Evolutionary conservation across 1,140 invertebrate genomes (phyloP), one percentile per base, ranked within the genome.

Genomic region (Drosophila tani): DNA sequence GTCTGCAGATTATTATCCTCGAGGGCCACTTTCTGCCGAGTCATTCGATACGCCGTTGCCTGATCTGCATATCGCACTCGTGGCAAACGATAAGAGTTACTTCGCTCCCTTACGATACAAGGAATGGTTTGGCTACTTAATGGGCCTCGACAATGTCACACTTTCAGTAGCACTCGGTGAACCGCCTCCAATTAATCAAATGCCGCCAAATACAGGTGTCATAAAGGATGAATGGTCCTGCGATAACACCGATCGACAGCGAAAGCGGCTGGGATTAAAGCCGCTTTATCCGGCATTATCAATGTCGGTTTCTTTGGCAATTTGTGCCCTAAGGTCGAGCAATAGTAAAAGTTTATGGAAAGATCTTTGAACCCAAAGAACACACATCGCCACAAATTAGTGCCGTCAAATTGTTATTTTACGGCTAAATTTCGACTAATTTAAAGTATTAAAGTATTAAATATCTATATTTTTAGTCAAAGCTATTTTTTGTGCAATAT

Each of bases 1-100:
- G 71, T 75, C 71, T 75, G 50, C n/a, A 64, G 69, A 75, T 75
- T 75, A 43, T n/a, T 19, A 53, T 67, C 62, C 57, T 56, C 69
- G 12, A 73, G 49, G 19, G 49, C 1, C 43, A 32, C 71, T 73
- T 62, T 56, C 8, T 24, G 71, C 43, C 21, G 1, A 41, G 11
- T 75, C 71, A 75, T 19, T n/a, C 47, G 35, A 3, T 40, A 11
- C 14, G 19, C 40, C 7, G 9, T n/a, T 14, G 14, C 27, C 46
- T 29, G 17, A 73, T 75, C 69, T 63, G 58, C 71, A 74, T 74
- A 75, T 58, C 59, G 47, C 60, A n/a, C 35, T 41, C 57, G 24
- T 43, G 40, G 35, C 29, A 21, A n/a, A 5, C 35, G 70, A 60
- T 71, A 60, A 51, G 47, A 47, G 5, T 46, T 19, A 29, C 41